phyloP scores from a whole-genome alignment of 2,888 invertebrate species.

The Oligia strigilis region DNA sequence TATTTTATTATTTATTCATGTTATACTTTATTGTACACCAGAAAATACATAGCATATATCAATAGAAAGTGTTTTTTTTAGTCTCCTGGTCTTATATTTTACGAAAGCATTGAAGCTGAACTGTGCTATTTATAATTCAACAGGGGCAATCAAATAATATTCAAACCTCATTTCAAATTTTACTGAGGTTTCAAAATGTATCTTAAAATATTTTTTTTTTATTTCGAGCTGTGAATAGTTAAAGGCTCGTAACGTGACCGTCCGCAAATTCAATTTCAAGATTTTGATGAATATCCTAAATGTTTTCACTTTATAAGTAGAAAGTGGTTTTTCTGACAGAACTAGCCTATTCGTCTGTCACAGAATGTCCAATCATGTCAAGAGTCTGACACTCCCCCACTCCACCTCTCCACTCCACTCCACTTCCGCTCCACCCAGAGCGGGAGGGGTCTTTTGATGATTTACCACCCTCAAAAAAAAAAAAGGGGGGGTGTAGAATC shows the following conservation, averaged over 20 bases:
- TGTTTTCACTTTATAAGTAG: slow-evolving; percentile 9
- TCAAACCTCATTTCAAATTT: slow-evolving; percentile 3
- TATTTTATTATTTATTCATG: no score
- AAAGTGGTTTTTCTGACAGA: slow-evolving; percentile 26
- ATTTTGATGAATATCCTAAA: slow-evolving; percentile 43
- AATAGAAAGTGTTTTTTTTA: neutral
- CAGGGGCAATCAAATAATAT: slow-evolving; percentile 4
- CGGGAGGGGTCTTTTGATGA: no score
- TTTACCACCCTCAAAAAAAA: no score
- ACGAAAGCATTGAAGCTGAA: neutral
- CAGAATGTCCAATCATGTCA: slow-evolving; percentile 2
- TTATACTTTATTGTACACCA: no score
- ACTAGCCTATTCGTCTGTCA: slow-evolving; percentile 24
- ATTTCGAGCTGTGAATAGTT: neutral
- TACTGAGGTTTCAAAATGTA: slow-evolving; percentile 10
- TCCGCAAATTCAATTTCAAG: slow-evolving; percentile 44
- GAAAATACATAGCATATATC: no score
- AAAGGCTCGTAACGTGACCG: slow-evolving; percentile 12
- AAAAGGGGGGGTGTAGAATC: no score
- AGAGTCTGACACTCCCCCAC: no score
- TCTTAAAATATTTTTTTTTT: slow-evolving; percentile 7
- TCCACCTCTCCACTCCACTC: no score
- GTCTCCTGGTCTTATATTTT: neutral
- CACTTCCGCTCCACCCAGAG: no score
- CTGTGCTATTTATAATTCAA: slow-evolving; percentile 10